Conservation (phyloP, 1,140 invertebrate species). For the Polyergus mexicanus region DNA sequence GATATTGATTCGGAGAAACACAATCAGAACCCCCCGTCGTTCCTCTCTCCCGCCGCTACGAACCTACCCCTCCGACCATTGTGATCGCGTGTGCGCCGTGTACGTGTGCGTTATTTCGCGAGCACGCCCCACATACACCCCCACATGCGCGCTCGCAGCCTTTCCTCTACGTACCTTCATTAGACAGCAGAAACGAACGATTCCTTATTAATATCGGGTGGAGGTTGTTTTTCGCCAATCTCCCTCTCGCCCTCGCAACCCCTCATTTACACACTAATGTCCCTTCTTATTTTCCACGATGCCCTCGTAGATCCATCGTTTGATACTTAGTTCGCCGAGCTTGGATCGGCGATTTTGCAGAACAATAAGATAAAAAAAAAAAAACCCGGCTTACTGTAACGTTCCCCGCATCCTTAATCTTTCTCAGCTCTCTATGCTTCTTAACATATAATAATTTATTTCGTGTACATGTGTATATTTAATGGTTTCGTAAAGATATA, state of each 20-base stretch:
- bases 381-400: constrained; percentile 14
- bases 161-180: constrained; percentile 67
- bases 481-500: background rate
- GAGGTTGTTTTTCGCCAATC: constrained; percentile 73
- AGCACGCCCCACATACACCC: background rate
- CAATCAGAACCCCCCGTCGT: constrained; percentile 74
- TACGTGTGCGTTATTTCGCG: constrained; percentile 39
- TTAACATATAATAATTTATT: constrained; percentile 11
- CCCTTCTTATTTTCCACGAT: constrained; percentile 59
- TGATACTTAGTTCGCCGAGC: constrained; percentile 68
- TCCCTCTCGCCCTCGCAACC: background rate
- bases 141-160: constrained; percentile 35
- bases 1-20: constrained; percentile 84
- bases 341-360: constrained; percentile 62
- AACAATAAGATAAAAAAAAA: constrained; percentile 43
- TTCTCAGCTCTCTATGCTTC: background rate
- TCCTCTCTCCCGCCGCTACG: background rate
- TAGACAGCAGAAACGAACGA: constrained; percentile 70
- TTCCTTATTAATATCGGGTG: constrained; percentile 80
- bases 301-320: constrained; percentile 76
- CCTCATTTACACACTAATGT: constrained; percentile 82
- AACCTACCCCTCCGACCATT: constrained; percentile 20
- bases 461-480: background rate
- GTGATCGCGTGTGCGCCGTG: background rate
- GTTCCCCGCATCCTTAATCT: constrained; percentile 30